Evolutionary conservation across 1,140 invertebrate species (phyloP), one percentile per base, ranked within the genome.

Genomic region (Condylostylus longicornis): DNA sequence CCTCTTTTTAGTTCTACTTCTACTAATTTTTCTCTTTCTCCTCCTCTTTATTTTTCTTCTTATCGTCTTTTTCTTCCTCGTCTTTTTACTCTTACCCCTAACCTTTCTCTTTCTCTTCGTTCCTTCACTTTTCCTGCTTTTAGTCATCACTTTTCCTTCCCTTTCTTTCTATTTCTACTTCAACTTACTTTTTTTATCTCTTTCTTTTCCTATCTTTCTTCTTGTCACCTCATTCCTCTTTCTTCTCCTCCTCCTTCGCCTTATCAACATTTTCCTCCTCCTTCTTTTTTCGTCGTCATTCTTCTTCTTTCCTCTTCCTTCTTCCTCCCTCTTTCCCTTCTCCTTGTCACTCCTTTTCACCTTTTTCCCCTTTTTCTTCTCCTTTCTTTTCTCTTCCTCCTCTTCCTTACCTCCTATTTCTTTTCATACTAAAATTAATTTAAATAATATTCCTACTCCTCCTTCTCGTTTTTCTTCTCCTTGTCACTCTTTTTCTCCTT

Each of bases 41-140:
- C 14, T 15, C 30, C 14, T 14, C 14, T 14, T 32, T 15, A 9
- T 14, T 32, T 14, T 32, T 15, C 14, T 15, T 32, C 30, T 32
- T 8, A 7, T 17, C 15, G 7, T 15, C 14, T 15, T 32, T 32
- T 15, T n/a, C 15, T 32, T 14, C 15, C 14, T 15, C 14, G 8
- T 32, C 8, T 32, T 15, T 32, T 15, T 32, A 7, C 30, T 32
- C 30, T 32, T 14, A 7, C 30, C 8, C 30, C 14, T 15, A 7
- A 8, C 14, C 15, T 32, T 14, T 32, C 30, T 32, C 30, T 32
- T 15, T 32, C 30, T 32, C 30, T 32, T 32, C 10, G 8, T 32
- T 15, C 14, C 15, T 32, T 15, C 14, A 8, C 14, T 15, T 32
- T 15, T 17, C 30, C 14, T 15, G 8, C 30, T 32, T 14, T n/a